Conservation (phyloP, 2,113 vertebrate species). For the Cyanocitta stelleri region DNA sequence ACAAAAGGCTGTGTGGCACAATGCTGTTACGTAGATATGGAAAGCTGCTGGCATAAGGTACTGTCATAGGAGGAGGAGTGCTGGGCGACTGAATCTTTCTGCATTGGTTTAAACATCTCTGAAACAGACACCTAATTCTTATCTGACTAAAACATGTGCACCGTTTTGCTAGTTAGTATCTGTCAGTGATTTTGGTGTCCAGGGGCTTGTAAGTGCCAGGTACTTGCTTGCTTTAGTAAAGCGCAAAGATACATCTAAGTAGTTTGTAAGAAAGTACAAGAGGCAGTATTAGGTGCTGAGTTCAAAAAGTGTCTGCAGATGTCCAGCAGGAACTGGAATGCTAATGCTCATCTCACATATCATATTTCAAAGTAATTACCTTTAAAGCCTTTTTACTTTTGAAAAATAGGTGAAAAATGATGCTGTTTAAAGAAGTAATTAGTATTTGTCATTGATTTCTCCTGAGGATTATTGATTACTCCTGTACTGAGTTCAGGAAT, state of each 20-base stretch:
- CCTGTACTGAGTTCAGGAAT: neutral
- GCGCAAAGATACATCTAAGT: neutral
- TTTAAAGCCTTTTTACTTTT: slow-evolving; percentile 1
- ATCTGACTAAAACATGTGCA: rapidly evolving
- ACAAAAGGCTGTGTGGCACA: neutral
- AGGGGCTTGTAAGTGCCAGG: neutral
- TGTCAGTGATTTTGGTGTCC: neutral
- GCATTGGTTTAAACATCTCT: neutral
- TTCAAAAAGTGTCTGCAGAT: neutral
- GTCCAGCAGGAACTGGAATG: neutral
- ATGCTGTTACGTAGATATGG: neutral
- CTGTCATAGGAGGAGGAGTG: neutral
- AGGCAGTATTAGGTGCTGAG: neutral
- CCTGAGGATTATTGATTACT: neutral
- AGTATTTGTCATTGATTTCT: neutral
- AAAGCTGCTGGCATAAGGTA: neutral
- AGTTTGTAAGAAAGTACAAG: neutral
- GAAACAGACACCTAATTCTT: neutral
- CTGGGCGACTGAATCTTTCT: neutral
- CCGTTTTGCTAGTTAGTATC: neutral
- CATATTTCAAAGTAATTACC: neutral
- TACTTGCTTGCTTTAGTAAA: neutral
- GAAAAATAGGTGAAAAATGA: neutral
- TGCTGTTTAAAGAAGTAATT: slow-evolving; percentile 2
- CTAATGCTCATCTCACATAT: neutral